These are phyloP conservation scores for Lithobius niger DNA, from an alignment of 1,140 invertebrate species.

Conservation along the genomic window DNA sequence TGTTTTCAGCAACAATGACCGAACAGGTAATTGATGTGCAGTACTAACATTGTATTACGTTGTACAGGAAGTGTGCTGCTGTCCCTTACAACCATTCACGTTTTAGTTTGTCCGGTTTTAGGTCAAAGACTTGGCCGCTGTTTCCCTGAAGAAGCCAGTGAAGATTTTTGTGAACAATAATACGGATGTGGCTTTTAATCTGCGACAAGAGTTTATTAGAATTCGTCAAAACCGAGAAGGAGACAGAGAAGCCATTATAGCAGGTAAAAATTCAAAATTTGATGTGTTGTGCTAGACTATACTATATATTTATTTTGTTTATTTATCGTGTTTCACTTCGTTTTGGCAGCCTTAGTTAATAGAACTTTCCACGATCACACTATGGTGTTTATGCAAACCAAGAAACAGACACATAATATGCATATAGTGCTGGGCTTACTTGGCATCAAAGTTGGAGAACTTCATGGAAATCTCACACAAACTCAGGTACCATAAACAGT, in stretches of 20 bases:
- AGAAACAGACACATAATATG: conserved; percentile 80
- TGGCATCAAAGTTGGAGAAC: conserved; percentile 71
- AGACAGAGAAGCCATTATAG: conserved; percentile 80
- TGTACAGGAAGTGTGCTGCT: too few relatives aligned
- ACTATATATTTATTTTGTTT: conserved; percentile 5
- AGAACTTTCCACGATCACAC: conserved; percentile 82
- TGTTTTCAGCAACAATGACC: conserved; percentile 98
- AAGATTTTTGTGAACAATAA: conserved; percentile 86
- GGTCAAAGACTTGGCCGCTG: conserved; percentile 80
- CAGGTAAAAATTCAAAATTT: conserved; percentile 32
- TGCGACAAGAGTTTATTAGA: conserved; percentile 91
- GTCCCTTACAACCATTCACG: too few relatives aligned
- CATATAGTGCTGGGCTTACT: conserved; percentile 81
- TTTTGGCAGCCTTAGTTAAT: conserved; percentile 57
- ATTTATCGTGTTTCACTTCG: not conserved
- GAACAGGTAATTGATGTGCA: conserved; percentile 46
- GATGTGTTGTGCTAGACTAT: not conserved
- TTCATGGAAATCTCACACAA: conserved; percentile 92
- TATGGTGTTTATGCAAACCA: conserved; percentile 94
- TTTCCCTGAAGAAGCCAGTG: conserved; percentile 81
- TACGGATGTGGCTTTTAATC: conserved; percentile 85
- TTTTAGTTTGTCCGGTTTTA: conserved; percentile 15
- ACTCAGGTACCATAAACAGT: conserved; percentile 34
- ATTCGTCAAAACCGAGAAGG: conserved; percentile 65
- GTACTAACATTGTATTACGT: not conserved